phyloP scores from a whole-genome alignment of 1,140 invertebrate genomes.

The Neodiprion lecontei region DNA sequence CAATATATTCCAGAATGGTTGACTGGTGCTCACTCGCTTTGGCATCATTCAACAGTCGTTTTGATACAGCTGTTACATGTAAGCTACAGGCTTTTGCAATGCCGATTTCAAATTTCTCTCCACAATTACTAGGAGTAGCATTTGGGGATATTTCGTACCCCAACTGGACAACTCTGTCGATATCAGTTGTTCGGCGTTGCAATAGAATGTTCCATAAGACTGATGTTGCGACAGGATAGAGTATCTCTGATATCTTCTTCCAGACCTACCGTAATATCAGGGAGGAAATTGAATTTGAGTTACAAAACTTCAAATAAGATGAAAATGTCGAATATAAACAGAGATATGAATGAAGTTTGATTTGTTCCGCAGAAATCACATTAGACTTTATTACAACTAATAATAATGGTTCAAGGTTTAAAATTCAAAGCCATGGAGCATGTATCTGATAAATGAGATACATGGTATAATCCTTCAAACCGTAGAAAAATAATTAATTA shows the following conservation, averaged over 20 bases:
- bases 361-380: background rate
- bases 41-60: conserved; percentile 30
- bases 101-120: conserved; percentile 36
- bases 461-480: background rate
- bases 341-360: conserved; percentile 21
- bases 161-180: conserved; percentile 40
- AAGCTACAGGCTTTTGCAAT: conserved; percentile 43
- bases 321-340: background rate
- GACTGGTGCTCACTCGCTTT: conserved; percentile 32
- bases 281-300: too few species aligned
- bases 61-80: conserved; percentile 39
- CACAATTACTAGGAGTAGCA: background rate
- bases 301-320: too few species aligned
- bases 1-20: conserved; percentile 37
- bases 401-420: conserved; percentile 10
- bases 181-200: conserved; percentile 38
- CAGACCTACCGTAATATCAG: conserved; percentile 36
- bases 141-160: conserved; percentile 28
- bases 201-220: conserved; percentile 47
- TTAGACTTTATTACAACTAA: background rate
- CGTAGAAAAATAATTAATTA: background rate
- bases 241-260: conserved; percentile 38
- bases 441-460: background rate
- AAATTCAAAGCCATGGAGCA: conserved; percentile 6
- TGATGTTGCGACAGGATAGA: conserved; percentile 40